Conservation (phyloP, 2,113 vertebrate species). For the Procavia capensis region DNA sequence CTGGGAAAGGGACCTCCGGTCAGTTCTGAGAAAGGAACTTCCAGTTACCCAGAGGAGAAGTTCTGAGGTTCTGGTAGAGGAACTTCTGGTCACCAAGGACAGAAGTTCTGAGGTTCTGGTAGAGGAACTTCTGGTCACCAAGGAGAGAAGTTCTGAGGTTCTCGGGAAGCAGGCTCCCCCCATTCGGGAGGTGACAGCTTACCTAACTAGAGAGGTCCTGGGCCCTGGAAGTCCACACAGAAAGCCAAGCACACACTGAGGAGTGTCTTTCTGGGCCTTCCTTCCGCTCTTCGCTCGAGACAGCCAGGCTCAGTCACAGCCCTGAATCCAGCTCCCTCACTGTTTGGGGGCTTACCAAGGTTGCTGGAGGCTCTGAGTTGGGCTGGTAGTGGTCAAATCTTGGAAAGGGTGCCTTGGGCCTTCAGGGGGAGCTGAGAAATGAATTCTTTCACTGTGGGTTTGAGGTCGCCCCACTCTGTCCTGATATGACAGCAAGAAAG, state of each 20-base stretch:
- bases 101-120: too few relatives aligned
- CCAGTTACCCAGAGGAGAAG: too few relatives aligned
- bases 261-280: neutral
- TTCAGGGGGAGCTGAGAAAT: neutral
- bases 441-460: neutral
- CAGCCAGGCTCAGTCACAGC: neutral
- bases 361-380: neutral
- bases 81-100: too few relatives aligned
- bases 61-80: too few relatives aligned
- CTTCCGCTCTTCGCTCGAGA: neutral
- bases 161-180: neutral
- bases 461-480: neutral
- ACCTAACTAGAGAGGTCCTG: too few relatives aligned
- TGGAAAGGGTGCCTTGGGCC: neutral
- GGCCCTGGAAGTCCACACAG: rapidly evolving
- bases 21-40: too few relatives aligned
- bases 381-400: neutral
- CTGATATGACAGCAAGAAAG: neutral
- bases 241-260: neutral
- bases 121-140: too few relatives aligned
- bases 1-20: too few relatives aligned
- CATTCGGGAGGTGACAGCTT: neutral
- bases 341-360: neutral
- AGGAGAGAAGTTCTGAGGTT: too few relatives aligned
- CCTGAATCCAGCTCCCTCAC: neutral